phyloP scores from a whole-genome alignment of 2,888 invertebrate genomes.

The Hybos culiciformis region DNA sequence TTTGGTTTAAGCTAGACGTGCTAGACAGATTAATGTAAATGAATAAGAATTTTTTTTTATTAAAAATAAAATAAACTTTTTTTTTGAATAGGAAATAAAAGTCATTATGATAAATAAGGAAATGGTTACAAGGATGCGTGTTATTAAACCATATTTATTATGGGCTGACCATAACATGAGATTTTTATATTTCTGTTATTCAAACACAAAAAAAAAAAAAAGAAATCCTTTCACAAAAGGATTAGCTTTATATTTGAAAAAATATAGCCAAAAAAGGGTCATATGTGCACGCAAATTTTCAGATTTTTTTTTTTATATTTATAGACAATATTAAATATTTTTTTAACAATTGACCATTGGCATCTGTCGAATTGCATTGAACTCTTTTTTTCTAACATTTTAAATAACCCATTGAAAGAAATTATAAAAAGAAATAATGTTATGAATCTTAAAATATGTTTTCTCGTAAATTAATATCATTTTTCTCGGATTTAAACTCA shows the following conservation, averaged over 20 bases:
- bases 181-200: not conserved
- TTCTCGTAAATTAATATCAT: not conserved
- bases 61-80: no score
- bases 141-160: conserved; percentile 20
- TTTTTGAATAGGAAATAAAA: no score
- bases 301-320: not conserved
- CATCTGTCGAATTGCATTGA: not conserved
- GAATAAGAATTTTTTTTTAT: no score
- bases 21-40: no score
- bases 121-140: not conserved
- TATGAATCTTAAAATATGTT: not conserved
- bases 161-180: conserved; percentile 18
- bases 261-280: not conserved
- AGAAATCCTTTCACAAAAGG: not conserved
- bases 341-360: no score
- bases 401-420: not conserved
- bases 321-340: not conserved
- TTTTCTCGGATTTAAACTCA: not conserved
- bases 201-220: no score
- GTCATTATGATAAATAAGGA: no score
- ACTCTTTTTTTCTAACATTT: not conserved
- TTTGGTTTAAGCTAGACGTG: no score
- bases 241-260: not conserved
- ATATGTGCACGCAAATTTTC: not conserved
- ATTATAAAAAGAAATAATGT: no score